These are phyloP conservation scores for Masticophis lateralis DNA, from an alignment of 2,797 vertebrate genomes.

Conservation along the genomic window DNA sequence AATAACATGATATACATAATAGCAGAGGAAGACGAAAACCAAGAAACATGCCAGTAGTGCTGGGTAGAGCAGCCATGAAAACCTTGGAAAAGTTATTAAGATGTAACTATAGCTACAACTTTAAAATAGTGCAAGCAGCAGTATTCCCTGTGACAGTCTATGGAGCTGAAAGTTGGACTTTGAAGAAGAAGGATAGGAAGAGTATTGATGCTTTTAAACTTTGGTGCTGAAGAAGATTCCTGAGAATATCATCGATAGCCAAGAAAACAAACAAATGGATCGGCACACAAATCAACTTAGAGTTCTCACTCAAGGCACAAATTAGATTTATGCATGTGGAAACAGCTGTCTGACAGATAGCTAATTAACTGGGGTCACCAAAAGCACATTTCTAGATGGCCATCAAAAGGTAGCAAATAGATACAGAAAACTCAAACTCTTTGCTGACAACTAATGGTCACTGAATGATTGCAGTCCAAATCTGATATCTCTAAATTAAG, in stretches of 20 bases:
- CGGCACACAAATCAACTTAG: background rate
- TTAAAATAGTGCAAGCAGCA: background rate
- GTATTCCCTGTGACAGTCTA: background rate
- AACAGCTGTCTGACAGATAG: background rate
- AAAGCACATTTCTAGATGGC: background rate
- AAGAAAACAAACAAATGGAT: background rate
- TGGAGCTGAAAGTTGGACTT: background rate
- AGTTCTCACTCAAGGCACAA: background rate
- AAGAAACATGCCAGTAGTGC: background rate
- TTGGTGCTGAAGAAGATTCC: background rate
- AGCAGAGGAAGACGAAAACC: background rate
- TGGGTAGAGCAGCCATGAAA: background rate
- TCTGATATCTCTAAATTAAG: background rate
- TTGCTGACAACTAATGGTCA: background rate
- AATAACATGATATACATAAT: background rate
- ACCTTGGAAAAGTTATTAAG: background rate
- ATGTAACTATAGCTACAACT: background rate
- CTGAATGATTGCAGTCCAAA: background rate
- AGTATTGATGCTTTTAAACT: background rate
- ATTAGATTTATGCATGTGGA: background rate
- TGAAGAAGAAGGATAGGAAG: background rate
- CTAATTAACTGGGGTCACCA: background rate
- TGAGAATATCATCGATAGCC: background rate
- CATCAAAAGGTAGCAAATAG: background rate
- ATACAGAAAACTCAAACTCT: background rate